Base-by-base conservation (phyloP, 2,113 vertebrate genomes). In the Entosphenus tridentatus region DNA sequence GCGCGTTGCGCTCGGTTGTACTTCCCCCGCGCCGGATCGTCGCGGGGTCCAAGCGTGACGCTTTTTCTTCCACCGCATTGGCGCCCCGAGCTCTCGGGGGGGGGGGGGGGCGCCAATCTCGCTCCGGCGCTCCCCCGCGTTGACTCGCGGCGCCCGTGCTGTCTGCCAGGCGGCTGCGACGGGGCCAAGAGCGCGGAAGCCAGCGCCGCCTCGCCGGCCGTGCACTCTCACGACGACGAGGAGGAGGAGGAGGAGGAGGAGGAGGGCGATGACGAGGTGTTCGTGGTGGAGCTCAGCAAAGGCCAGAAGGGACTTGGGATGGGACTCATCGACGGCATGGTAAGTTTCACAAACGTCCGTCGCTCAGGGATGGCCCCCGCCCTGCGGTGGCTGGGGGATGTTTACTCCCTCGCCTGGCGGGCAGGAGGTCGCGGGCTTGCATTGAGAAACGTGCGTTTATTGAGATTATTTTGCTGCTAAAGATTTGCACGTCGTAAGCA, bases 291-390 rank as follows among this genome's bases (percentile, higher is more conserved):
- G 77, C 81, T 96, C 78, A 86, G 88, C 76, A 85, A 88, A 56
- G 89, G 92, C 72, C 87, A 88, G 39, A 82, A 82, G 0, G 92
- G 92, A 74, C 82, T 96, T 72, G 92, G 92, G 8, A 93, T 96
- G 88, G 92, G 92, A 76, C 85, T 96, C 72, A 90, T 96, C 0
- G 89, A 96, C 0, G 90, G 92, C 16, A 77, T 90, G 85, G 92
- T 96, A 77, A 90, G 90, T 80, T 39, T 39, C 4, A 3, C 21
- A 39, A 39, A 39, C 21, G 21, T 39, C 21, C 21, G 21, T 39
- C 21, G 21, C 21, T 39, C 21, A 6, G 21, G 3, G 21, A 39
- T 39, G 21, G 21, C 21, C 21, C 21, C 3, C 21, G 4, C 21
- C 21, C 21, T 39, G 21, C 21, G 21, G 21, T 39, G 21, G 3